Percentiles rank a stretch among this genome's conserved stretches.
Conservation (phyloP, 2,113 vertebrate genomes). For the Eleginops maclovinus region DNA sequence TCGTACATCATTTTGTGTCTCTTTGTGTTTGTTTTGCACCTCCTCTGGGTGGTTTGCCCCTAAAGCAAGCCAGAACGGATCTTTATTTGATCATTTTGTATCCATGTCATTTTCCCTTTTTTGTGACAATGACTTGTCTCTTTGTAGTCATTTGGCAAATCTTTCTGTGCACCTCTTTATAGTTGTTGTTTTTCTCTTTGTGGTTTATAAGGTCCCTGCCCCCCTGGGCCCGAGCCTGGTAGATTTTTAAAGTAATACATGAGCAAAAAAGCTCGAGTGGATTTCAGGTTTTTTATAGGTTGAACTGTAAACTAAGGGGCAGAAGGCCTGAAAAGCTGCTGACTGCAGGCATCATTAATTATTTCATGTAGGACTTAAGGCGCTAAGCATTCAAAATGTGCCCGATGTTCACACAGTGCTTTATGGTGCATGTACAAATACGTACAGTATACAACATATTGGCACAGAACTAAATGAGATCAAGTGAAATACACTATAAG, state of each 20-base stretch:
- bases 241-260: background rate
- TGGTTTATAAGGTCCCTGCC: background rate
- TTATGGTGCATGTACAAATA: background rate
- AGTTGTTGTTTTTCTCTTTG: background rate
- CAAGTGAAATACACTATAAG: too few species aligned
- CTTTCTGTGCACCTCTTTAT: background rate
- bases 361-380: conserved; percentile 23
- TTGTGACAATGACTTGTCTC: background rate
- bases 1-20: too few species aligned
- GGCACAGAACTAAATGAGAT: too few species aligned
- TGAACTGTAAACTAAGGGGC: background rate
- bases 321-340: conserved; percentile 17
- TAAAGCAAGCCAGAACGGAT: too few species aligned
- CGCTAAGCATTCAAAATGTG: conserved; percentile 9
- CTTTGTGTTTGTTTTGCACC: too few species aligned
- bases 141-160: background rate
- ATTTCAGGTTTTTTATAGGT: conserved; percentile 5
- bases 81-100: background rate
- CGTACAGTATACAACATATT: too few species aligned
- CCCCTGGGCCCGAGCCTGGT: background rate
- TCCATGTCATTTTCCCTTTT: background rate
- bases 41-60: too few species aligned
- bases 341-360: conserved; percentile 21
- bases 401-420: background rate
- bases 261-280: background rate